Evolutionary conservation across 2,113 vertebrate species (phyloP).

Genomic region (Sciurus niger): DNA sequence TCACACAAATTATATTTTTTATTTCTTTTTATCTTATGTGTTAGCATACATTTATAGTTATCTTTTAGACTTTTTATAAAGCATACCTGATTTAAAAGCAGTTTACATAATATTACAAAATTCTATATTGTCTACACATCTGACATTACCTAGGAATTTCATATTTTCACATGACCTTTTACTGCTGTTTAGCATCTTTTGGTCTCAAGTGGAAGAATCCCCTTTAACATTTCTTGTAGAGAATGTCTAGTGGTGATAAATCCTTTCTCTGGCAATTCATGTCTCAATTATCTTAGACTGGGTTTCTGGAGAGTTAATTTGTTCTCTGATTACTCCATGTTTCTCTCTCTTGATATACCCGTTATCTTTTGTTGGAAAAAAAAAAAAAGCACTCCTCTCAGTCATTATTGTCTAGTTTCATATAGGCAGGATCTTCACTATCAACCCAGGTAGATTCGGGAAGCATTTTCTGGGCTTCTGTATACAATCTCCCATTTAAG

Average conservation of each 20-base stretch:
- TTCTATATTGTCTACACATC: neutral
- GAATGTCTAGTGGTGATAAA: neutral
- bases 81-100: neutral
- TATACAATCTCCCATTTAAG: neutral
- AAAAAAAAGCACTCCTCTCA: neutral
- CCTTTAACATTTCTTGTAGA: neutral
- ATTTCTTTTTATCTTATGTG: neutral
- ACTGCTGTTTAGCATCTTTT: neutral
- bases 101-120: neutral
- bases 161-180: neutral
- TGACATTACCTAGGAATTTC: neutral
- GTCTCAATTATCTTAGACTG: neutral
- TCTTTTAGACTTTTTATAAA: neutral
- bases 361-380: neutral
- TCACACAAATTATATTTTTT: neutral
- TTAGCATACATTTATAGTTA: neutral
- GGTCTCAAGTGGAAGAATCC: neutral
- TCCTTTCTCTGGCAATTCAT: neutral
- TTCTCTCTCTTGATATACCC: neutral
- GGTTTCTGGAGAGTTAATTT: neutral
- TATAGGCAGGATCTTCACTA: accelerated
- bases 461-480: neutral
- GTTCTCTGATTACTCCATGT: neutral
- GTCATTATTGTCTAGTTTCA: neutral
- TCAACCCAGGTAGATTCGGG: neutral